Evolutionary conservation across 2,888 invertebrate species (phyloP).

Genomic region (Pocota personata): DNA sequence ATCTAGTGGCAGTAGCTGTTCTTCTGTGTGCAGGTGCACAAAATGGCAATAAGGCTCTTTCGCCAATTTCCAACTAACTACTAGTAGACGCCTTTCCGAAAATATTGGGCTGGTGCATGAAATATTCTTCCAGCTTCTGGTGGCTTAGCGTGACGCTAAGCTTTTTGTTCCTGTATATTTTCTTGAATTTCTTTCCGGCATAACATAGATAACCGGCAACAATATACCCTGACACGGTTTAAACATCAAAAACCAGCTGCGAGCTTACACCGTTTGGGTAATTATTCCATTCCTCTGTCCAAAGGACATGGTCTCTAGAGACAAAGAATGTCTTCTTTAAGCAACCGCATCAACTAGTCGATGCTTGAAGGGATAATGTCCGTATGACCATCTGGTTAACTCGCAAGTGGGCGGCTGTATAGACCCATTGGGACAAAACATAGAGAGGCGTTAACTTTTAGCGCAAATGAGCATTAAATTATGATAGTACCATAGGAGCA

Average conservation of each 20-base stretch:
- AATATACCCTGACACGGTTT: neutral
- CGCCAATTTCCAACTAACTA: neutral
- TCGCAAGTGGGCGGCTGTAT: conserved; percentile 28
- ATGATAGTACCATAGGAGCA: conserved; percentile 23
- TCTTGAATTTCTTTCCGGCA: neutral
- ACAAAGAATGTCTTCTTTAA: neutral
- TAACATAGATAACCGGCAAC: conserved; percentile 16
- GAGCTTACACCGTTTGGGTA: neutral
- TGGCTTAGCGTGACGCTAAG: neutral
- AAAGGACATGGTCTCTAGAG: neutral
- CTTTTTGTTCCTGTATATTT: neutral
- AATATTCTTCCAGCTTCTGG: conserved; percentile 31
- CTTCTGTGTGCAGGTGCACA: conserved; percentile 28
- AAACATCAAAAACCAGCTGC: neutral
- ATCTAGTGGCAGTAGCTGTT: neutral
- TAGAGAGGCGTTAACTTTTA: conserved; percentile 42
- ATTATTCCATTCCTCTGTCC: neutral
- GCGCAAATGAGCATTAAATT: conserved; percentile 51
- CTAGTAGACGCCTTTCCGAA: neutral
- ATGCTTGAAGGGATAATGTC: neutral
- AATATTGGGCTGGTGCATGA: conserved; percentile 11
- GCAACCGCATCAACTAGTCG: neutral
- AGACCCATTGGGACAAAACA: neutral
- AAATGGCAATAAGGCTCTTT: conserved; percentile 1
- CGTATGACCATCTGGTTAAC: too few relatives aligned